Base-by-base conservation (phyloP, 2,888 invertebrate genomes). In the Chaetogeoica ovagalla region DNA sequence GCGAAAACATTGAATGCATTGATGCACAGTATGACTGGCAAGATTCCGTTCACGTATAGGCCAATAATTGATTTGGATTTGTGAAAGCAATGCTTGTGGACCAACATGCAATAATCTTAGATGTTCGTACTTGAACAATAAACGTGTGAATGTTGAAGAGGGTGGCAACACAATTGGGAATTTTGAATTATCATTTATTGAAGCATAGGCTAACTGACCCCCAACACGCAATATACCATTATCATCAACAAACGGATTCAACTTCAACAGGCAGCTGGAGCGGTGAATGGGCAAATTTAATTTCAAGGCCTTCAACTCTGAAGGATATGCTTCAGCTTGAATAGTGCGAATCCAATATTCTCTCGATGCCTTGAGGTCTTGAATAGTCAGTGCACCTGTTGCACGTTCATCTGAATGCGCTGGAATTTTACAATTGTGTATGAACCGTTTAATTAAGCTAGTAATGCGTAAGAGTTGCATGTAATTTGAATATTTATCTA, bases 1-100 rank as follows among this genome's bases (percentile, higher is more conserved):
- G 8, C 48, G 48, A 3, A 68, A 68, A 68, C 68, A 68, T 23
- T 68, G 68, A 52, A 68, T 68, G 9, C 68, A 68, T 68, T 68
- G 65, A 65, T 65, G 43, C 0, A 65, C 13, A 11, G 65, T 65
- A 13, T 21, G 65, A 65, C 65, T 65, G n/a, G 43, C 65, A n/a
- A 65, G n/a, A n/a, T 13, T 65, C n/a, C 65, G 65, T 65, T 43
- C 43, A 43, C 43, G 65, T 17, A 65, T 43, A n/a, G 43, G 65
- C 39, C 39, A n/a, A 6, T 65, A 65, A 65, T 43, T 65, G 13
- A 65, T 13, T 65, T 43, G 39, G 2, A 65, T 65, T 0, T 65
- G 13, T 13, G 43, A 11, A 1, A 65, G 65, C 43, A 65, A 21
- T n/a, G 65, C 43, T 43, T 65, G 39, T 65, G 65, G 65, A 13